Evolutionary conservation across 1,140 invertebrate species (phyloP), one percentile per base, ranked within the genome.

Genomic region (Nixonia krombeini): DNA sequence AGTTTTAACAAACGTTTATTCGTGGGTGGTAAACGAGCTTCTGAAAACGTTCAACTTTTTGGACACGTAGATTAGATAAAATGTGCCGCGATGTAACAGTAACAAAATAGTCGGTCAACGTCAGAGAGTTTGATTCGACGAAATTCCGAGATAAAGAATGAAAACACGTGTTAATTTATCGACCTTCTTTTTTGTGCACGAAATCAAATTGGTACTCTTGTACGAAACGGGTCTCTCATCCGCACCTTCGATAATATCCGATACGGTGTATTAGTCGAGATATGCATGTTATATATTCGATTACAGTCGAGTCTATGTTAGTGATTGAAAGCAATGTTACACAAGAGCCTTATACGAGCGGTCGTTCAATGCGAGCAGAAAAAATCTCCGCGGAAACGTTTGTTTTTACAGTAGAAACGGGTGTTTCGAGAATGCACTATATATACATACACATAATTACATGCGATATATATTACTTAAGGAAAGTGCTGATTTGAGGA

Each of bases 321-420:
- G 16, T 33, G 45, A 45, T 16, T 47, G 53, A 61, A 70, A 70
- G 56, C 62, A 70, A 67, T 70, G 59, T 63, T 67, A 65, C 61
- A 68, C 62, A 45, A 56, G 56, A 73, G 71, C 70, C 70, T 73
- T 70, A 64, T 57, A 41, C 21, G 61, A 73, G 41, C 62, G 55
- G 57, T 66, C 55, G 57, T 56, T 44, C 18, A 44, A 51, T 37
- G 38, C 42, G 62, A 51, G 42, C 37, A 46, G 40, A 37, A 37
- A 29, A 47, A 42, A 50, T 35, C 12, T 21, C 10, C 38, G 40
- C 33, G 16, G 25, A 35, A 21, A 33, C 17, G 15, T 35, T 18
- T 17, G 21, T 13, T 46, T 23, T 26, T 59, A 40, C 45, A 21
- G 31, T 12, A 15, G 35, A 23, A n/a, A 17, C 35, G 40, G 35